phyloP scores from a whole-genome alignment of 2,797 vertebrate genomes.

The Kryptopterus vitreolus region DNA sequence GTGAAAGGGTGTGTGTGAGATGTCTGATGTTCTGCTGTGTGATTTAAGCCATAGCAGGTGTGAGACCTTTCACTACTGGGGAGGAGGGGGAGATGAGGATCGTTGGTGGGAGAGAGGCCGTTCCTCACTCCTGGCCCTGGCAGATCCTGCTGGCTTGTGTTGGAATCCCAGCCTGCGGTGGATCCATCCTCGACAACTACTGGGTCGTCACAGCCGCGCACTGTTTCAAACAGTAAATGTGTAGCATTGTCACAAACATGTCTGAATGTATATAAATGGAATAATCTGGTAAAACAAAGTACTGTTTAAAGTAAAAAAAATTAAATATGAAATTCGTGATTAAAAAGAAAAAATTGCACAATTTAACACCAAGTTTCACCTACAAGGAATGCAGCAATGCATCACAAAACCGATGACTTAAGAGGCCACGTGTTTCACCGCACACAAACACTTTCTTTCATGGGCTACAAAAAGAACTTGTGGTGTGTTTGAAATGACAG shows the following conservation, averaged over 20 bases:
- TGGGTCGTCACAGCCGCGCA: conserved; percentile 72
- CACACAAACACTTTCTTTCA: too few relatives aligned
- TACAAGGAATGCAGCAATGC: too few relatives aligned
- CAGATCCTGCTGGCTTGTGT: conserved; percentile 63
- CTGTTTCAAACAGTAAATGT: conserved; percentile 69
- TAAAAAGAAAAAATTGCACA: too few relatives aligned
- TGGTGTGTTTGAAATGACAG: background rate
- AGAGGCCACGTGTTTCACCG: background rate
- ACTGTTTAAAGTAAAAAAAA: too few relatives aligned
- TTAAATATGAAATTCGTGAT: too few relatives aligned
- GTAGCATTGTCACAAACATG: too few relatives aligned
- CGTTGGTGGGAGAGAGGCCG: conserved; percentile 70
- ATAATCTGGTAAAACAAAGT: too few relatives aligned
- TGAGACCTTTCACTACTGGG: conserved; percentile 58
- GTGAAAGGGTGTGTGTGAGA: too few relatives aligned
- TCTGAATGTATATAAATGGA: too few relatives aligned
- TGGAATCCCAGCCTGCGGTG: conserved; percentile 64
- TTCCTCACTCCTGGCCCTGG: conserved; percentile 74
- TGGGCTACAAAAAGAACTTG: too few relatives aligned
- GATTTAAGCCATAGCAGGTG: conserved; percentile 64
- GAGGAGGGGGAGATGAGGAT: conserved; percentile 59
- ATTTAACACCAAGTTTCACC: too few relatives aligned
- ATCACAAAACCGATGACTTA: too few relatives aligned
- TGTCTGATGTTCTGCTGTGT: background rate
- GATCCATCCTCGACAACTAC: conserved; percentile 60